Base-by-base conservation (phyloP, 2,113 vertebrate genomes). In the Sturnus vulgaris region DNA sequence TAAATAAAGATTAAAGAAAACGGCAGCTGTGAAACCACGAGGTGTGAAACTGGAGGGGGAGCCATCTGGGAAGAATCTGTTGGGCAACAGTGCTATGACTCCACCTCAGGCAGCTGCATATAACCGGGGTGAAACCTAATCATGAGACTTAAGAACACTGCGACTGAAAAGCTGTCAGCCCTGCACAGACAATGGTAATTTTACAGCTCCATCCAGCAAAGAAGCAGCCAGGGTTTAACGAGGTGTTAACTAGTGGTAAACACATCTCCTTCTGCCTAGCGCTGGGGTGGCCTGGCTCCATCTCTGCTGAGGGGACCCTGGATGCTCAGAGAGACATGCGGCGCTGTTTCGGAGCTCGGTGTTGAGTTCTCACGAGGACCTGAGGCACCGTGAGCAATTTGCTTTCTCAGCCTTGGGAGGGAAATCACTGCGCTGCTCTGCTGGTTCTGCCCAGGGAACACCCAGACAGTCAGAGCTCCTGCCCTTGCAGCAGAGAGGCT, bases 311-410 rank as follows among this genome's bases (percentile, higher is more conserved):
- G 25, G 44, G 15, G 11, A 77, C 12, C 10, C 19, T 33, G 40
- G 46, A 16, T 50, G 35, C 30, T 53, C 59, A 15, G 19, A 50
- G 52, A 23, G 60, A 22, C n/a, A 73, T 0, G 15, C 5, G 6
- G 12, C 2, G 0, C 2, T 0, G 27, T 47, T 39, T 1, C 6
- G 37, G 31, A 69, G 19, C 50, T 72, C 1, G 0, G 9, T 27
- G 66, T 30, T 19, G 22, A 22, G 15, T 46, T 66, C 76, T 71
- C 2, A 33, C 0, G 2, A 53, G 55, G 24, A 50, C 23, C 25
- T 22, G 40, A 47, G n/a, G 40, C 79, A 55, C 19, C 20, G 0
- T 10, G 22, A 79, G 12, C 5, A 2, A 28, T 55, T 46, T 53
- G 19, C 31, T 11, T 44, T 71, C 88, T 37, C 31, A 9, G 12